A percentile compares a stretch with the other conserved stretches of the same genome.
These are phyloP conservation scores for Leptinotarsa tumamoca DNA, from an alignment of 2,888 invertebrate species.

Conservation along the genomic window DNA sequence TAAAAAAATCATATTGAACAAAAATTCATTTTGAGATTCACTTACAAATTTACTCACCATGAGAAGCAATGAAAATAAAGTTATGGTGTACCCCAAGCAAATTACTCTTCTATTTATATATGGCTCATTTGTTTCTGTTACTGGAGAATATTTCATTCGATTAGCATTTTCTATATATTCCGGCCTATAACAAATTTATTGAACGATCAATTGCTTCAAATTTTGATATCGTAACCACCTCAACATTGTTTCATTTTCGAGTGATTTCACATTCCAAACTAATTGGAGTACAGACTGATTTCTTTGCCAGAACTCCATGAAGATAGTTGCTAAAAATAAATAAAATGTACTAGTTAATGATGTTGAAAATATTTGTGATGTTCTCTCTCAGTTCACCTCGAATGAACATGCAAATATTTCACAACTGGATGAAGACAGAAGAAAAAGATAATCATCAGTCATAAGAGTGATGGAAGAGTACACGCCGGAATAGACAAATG, in stretches of 20 bases:
- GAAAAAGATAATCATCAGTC: too few species aligned
- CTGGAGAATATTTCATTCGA: conserved; percentile 20
- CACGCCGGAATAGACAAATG: too few species aligned
- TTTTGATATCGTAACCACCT: conserved; percentile 42
- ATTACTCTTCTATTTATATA: not conserved
- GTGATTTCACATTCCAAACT: conserved; percentile 57
- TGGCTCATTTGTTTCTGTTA: not conserved
- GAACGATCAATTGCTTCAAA: too few species aligned
- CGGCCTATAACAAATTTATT: conserved; percentile 41
- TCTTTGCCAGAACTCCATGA: conserved; percentile 62
- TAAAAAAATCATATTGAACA: not conserved
- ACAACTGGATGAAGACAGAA: too few species aligned
- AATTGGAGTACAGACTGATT: conserved; percentile 55
- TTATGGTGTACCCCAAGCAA: conserved; percentile 21
- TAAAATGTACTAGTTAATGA: not conserved
- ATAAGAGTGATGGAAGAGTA: too few species aligned
- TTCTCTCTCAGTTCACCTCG: too few species aligned
- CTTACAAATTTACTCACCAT: conserved; percentile 6
- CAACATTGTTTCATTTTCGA: conserved; percentile 49
- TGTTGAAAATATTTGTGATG: not conserved
- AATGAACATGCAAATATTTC: too few species aligned
- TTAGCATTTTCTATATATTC: conserved; percentile 44
- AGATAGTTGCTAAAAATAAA: conserved; percentile 56
- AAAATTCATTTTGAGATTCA: not conserved
- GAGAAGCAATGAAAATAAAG: conserved; percentile 8